A percentile compares a stretch with the other conserved stretches of the same genome.
phyloP scores from a whole-genome alignment of 1,140 invertebrate species.

The Drosophila ironensis region DNA sequence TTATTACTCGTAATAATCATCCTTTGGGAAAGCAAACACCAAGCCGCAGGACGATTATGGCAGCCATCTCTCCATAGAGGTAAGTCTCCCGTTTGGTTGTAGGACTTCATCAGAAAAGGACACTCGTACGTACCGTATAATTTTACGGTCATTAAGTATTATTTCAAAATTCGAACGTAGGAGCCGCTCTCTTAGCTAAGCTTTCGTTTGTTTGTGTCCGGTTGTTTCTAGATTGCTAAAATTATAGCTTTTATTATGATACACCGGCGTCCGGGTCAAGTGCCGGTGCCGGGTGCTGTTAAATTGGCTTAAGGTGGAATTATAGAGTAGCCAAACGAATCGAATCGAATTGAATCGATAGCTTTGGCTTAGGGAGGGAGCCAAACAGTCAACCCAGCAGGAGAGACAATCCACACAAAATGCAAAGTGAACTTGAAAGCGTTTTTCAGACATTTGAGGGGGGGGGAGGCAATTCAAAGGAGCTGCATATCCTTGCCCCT shows the following conservation, averaged over 20 bases:
- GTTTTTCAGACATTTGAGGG: constrained; percentile 6
- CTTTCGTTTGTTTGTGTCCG: constrained; percentile 64
- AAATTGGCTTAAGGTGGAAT: constrained; percentile 78
- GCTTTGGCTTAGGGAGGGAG: constrained; percentile 7
- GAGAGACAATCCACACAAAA: constrained; percentile 21
- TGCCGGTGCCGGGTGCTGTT: constrained; percentile 49
- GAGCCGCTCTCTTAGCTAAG: constrained; percentile 27
- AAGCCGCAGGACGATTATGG: constrained; percentile 52
- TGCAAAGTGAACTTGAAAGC: constrained; percentile 59
- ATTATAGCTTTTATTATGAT: constrained; percentile 78
- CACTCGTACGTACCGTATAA: constrained; percentile 67
- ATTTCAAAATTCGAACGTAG: constrained; percentile 72
- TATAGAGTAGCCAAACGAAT: constrained; percentile 45
- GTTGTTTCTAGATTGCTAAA: constrained; percentile 58
- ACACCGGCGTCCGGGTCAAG: constrained; percentile 49
- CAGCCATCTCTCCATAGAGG: constrained; percentile 15
- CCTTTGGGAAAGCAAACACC: constrained; percentile 28
- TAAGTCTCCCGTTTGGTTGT: constrained; percentile 25
- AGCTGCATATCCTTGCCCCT: constrained; percentile 4
- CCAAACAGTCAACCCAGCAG: constrained; percentile 30
- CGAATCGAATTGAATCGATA: constrained; percentile 15
- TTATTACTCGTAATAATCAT: constrained; percentile 37
- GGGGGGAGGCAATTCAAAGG: constrained; percentile 1
- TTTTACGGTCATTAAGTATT: constrained; percentile 80
- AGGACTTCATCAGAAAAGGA: constrained; percentile 18